A percentile compares a stretch with the other conserved stretches of the same genome.
These are phyloP conservation scores for Nymphalis c-album DNA, from an alignment of 2,888 invertebrate genomes.

Conservation along the genomic window DNA sequence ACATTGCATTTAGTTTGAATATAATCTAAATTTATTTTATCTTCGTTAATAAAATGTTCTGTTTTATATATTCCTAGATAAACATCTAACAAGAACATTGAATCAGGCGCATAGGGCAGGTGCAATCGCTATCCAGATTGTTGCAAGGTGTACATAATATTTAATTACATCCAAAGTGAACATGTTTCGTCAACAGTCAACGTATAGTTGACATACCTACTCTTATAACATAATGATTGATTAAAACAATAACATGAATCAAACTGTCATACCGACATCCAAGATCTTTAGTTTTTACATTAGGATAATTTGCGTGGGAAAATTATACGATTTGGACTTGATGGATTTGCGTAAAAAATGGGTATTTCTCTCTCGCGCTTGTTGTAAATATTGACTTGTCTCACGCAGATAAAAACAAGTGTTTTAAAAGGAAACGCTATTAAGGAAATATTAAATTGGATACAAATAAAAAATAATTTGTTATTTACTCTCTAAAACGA, in stretches of 20 bases:
- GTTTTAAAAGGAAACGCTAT: background rate
- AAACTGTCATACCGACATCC: background rate
- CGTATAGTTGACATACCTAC: background rate
- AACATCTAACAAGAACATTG: background rate
- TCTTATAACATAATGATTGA: background rate
- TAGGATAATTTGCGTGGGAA: conserved; percentile 24
- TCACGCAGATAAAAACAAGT: background rate
- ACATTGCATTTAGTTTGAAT: too few relatives aligned
- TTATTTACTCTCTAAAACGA: background rate
- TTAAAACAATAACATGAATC: conserved; percentile 2
- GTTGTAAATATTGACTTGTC: background rate
- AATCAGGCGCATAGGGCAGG: background rate
- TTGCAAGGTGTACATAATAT: conserved; percentile 1
- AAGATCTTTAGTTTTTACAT: conserved; percentile 22
- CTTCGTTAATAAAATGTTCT: too few relatives aligned
- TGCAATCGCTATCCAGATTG: background rate
- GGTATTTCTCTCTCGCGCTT: background rate
- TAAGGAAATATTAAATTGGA: background rate
- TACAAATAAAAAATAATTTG: background rate
- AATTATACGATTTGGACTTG: background rate
- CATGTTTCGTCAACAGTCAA: background rate
- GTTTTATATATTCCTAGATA: conserved; percentile 1
- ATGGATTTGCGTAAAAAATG: background rate
- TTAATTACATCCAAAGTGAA: background rate
- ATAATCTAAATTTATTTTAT: too few relatives aligned